These are phyloP conservation scores for Holacanthus passer DNA, from an alignment of 2,113 vertebrate genomes.

Conservation along the genomic window DNA sequence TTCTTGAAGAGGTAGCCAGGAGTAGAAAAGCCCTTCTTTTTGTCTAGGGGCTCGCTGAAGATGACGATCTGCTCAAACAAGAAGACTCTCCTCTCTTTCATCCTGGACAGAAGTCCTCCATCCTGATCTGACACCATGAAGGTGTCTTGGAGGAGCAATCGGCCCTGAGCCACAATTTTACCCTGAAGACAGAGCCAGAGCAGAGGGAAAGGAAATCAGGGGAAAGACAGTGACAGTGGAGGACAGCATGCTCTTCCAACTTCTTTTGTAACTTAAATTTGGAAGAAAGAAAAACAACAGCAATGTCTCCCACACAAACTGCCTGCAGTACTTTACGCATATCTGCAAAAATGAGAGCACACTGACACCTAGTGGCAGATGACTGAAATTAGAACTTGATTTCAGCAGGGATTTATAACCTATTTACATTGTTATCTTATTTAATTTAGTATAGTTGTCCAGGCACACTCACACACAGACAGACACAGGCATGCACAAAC, in stretches of 20 bases:
- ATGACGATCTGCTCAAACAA: constrained; percentile 98
- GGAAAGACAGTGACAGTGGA: background rate
- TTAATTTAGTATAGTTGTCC: background rate
- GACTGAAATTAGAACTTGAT: background rate
- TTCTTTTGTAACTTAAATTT: background rate
- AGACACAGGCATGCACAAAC: background rate
- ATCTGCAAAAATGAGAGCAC: constrained; percentile 18
- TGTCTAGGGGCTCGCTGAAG: constrained; percentile 98
- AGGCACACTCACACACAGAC: constrained; percentile 11
- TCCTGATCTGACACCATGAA: constrained; percentile 97
- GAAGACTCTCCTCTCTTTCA: constrained; percentile 96
- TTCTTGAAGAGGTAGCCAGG: constrained; percentile 98
- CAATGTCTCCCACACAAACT: background rate
- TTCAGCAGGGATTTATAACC: background rate
- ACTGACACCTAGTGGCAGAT: constrained; percentile 62
- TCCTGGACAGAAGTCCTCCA: constrained; percentile 92
- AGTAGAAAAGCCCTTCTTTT: constrained; percentile 97
- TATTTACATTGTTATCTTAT: background rate
- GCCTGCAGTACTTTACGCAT: too few relatives aligned
- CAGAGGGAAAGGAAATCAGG: background rate
- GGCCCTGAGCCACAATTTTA: constrained; percentile 98
- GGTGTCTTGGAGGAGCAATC: constrained; percentile 95
- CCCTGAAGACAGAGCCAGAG: constrained; percentile 83
- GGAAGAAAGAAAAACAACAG: background rate
- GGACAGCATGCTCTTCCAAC: background rate